phyloP scores from a whole-genome alignment of 2,113 vertebrate genomes.

The Trematomus loennbergii region DNA sequence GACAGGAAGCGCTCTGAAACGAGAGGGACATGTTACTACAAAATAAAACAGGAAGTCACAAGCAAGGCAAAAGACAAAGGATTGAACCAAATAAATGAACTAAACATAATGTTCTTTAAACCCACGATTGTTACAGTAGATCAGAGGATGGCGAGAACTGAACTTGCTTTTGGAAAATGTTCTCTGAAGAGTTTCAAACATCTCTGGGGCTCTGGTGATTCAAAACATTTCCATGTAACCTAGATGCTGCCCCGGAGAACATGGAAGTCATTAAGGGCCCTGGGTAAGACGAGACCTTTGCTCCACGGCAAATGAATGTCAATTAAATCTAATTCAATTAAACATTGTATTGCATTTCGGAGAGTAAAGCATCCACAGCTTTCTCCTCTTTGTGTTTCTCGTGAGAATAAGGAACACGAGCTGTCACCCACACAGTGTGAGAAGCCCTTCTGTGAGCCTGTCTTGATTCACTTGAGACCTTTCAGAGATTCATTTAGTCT shows the following conservation, averaged over 20 bases:
- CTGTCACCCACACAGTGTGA: conserved; percentile 8
- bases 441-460: too few species aligned
- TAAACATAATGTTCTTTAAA: too few species aligned
- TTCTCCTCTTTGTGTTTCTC: conserved; percentile 47
- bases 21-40: too few species aligned
- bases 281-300: conserved; percentile 64
- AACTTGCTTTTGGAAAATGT: not conserved
- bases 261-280: conserved; percentile 71
- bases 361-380: conserved; percentile 35
- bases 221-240: conserved; percentile 18
- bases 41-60: too few species aligned
- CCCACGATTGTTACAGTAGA: too few species aligned
- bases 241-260: conserved; percentile 51
- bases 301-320: conserved; percentile 50
- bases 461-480: not conserved
- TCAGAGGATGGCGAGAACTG: not conserved
- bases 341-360: conserved; percentile 59
- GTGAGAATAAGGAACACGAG: conserved; percentile 59
- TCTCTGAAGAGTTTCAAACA: not conserved
- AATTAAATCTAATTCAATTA: conserved; percentile 73
- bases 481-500: not conserved
- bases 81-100: too few species aligned
- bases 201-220: conserved; percentile 5
- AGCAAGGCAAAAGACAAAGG: too few species aligned
- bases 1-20: too few species aligned